Conservation (phyloP, 2,797 vertebrate genomes). For the Urophycis tenuis region DNA sequence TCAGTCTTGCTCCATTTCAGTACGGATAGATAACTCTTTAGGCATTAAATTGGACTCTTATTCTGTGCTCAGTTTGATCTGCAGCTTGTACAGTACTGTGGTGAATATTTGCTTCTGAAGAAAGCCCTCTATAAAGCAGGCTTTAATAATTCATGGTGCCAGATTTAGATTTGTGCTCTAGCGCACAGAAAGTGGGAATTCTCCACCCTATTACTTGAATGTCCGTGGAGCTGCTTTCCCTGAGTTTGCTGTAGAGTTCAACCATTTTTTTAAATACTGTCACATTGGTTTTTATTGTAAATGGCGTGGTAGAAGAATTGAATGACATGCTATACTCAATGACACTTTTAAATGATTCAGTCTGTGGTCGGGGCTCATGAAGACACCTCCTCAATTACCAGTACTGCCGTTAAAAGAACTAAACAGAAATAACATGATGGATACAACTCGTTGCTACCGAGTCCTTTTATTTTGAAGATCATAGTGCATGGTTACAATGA, state of each 20-base stretch:
- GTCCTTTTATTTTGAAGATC: background rate
- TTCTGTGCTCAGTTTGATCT: slow-evolving; percentile 61
- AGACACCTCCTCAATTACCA: background rate
- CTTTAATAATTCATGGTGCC: slow-evolving; percentile 77
- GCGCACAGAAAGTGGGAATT: slow-evolving; percentile 64
- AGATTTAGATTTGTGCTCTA: slow-evolving; percentile 70
- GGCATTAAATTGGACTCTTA: slow-evolving; percentile 44
- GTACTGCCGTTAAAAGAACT: background rate
- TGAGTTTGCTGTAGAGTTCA: slow-evolving; percentile 52
- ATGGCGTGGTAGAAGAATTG: slow-evolving; percentile 15
- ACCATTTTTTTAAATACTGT: slow-evolving; percentile 36
- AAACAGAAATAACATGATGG: background rate
- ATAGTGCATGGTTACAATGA: background rate
- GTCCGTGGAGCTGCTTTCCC: slow-evolving; percentile 45
- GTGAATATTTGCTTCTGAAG: slow-evolving; percentile 56
- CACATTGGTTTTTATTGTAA: slow-evolving; percentile 38
- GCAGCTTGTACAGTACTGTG: slow-evolving; percentile 54
- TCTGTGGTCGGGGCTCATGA: background rate
- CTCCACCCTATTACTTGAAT: slow-evolving; percentile 59
- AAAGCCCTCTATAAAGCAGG: slow-evolving; percentile 66
- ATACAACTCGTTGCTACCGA: background rate
- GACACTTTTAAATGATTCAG: background rate
- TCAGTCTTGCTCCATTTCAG: slow-evolving; percentile 39
- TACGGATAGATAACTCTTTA: slow-evolving; percentile 31
- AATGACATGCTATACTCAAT: background rate